Evolutionary conservation across 2,888 invertebrate species (phyloP), one percentile per base, ranked within the genome.

Genomic region (Drosophila antonietae): DNA sequence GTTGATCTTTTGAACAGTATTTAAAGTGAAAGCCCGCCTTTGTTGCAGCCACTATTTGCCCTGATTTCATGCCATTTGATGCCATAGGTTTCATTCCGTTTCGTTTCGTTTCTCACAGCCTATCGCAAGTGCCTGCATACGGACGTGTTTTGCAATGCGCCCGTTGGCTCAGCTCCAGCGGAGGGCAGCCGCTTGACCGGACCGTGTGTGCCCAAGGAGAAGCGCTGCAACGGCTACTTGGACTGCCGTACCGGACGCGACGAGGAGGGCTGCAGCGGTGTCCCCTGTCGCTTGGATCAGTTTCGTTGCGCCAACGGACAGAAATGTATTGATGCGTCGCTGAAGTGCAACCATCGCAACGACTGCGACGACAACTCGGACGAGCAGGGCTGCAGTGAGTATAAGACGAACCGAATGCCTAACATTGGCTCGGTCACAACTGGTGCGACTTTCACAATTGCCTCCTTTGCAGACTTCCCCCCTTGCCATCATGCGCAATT

Each of bases 301-400:
- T 97, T 97, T 93, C 94, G 97, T 51, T 98, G 97, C 92, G 95
- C 95, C 79, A 95, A 95, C 82, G 97, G 97, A 47, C 95, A 95
- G 90, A 95, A 96, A 87, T 98, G 98, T 92, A 95, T 98, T 76
- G 97, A 97, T 90, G 94, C 94, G 60, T 91, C 94, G 23, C 95
- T 95, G 87, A 96, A 96, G 91, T 98, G 98, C 92, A 97, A 98
- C 93, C 97, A 98, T 93, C 96, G 95, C 91, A 96, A 97, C 92
- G 98, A 98, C 93, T 98, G 98, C 90, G 97, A 96, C 0, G 97
- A 98, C 93, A 97, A 96, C 92, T 97, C 97, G 2, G 98, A 98
- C 91, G 98, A 98, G 93, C 95, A 95, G 74, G 95, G 95, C 79
- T 98, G 98, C 94, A 97, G 97, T 97, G 92, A 95, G 96, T 95